Evolutionary conservation across 2,797 vertebrate species (phyloP), one percentile per base, ranked within the genome.

Genomic region (Brachyalestes nurse): DNA sequence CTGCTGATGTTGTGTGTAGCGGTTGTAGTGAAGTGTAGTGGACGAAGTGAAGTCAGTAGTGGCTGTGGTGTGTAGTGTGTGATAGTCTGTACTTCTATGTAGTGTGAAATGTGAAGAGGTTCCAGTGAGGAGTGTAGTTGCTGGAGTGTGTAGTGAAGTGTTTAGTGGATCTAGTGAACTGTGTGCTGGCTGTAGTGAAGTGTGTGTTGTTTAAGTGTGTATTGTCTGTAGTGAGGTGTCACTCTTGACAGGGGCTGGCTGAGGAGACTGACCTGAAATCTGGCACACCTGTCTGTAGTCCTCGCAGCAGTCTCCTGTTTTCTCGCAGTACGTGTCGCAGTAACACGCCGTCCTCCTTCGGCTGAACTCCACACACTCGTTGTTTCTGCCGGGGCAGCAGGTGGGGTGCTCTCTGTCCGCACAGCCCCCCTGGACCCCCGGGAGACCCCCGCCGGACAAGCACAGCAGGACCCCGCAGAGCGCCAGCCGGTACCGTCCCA

Each of bases 321-420:
- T 94, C 87, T 92, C 90, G 53, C 96, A 97, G 89, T 97, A 96
- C 0, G 94, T 91, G 77, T 97, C 95, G 45, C 96, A 97, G 91
- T 96, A 97, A 82, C 96, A 97, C 74, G 47, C 90, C 0, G 90
- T 88, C 79, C 88, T 89, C 51, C 84, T 90, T 76, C 66, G 17
- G 0, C 81, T 91, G 21, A 88, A 84, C 6, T 91, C 95, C 74
- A 87, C 94, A 82, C 96, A 97, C 0, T 93, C 88, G 79, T 96
- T 97, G 87, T 96, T 95, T 58, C 96, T 91, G 12, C 96, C 96
- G 0, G 91, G 90, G 87, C 96, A 96, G 87, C 96, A 97, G 60
- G 86, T 93, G 0, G 91, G 94, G 51, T 76, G 88, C 25, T 89
- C 86, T 64, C 95, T 89, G 49, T 94, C 87, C 72, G 88, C 85